A percentile compares a stretch with the other conserved stretches of the same genome.
Evolutionary conservation across 2,113 vertebrate species (phyloP).

Genomic region (Ceyx melanurus): DNA sequence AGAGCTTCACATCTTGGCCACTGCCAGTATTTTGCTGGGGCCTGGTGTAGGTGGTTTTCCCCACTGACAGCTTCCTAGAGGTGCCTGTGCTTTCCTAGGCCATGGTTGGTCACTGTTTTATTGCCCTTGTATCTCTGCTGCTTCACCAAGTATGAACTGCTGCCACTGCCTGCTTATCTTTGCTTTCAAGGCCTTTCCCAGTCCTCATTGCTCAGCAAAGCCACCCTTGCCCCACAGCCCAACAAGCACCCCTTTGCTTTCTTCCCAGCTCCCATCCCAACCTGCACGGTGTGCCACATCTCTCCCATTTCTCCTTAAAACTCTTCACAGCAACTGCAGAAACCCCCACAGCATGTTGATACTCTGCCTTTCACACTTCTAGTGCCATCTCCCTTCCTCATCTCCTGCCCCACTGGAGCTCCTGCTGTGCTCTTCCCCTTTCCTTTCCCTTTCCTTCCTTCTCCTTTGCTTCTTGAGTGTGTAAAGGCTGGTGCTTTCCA

Average conservation of each 20-base stretch:
- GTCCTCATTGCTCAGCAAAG: background rate
- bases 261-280: background rate
- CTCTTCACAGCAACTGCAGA: background rate
- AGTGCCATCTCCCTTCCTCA: background rate
- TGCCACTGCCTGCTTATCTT: background rate
- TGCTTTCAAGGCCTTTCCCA: background rate
- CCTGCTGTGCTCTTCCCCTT: background rate
- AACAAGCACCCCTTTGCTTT: background rate
- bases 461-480: background rate
- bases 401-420: background rate
- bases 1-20: background rate
- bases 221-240: background rate
- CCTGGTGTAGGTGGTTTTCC: background rate
- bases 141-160: accelerated
- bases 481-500: background rate
- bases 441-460: background rate
- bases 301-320: background rate
- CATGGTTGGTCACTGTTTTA: accelerated
- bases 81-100: background rate
- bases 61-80: accelerated
- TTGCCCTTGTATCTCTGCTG: background rate
- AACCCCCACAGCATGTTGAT: background rate
- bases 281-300: background rate
- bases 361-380: background rate
- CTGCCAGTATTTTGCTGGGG: background rate